Base-by-base conservation (phyloP, 2,113 vertebrate genomes). In the Gallinago media region DNA sequence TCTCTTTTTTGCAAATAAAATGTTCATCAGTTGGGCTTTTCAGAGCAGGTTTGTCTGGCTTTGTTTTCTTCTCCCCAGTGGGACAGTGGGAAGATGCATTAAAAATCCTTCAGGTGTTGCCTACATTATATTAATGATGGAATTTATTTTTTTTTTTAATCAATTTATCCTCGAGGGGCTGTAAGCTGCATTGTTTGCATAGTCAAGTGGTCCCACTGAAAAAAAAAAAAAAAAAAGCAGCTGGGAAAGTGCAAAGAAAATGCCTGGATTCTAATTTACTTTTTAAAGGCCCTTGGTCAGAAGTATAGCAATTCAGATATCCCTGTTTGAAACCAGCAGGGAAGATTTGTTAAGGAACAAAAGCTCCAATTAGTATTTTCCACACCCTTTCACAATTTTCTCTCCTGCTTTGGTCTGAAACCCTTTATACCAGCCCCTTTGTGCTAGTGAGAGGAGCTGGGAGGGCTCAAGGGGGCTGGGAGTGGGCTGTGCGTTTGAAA, bases 341-440 rank as follows among this genome's bases (percentile, higher is more conserved):
- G 93, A 96, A 97, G 97, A 97, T 97, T 98, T 98, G 97, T 98
- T 96, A 97, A 98, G 91, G 96, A 97, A 98, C 98, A 98, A 98
- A 98, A 96, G 97, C 96, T 82, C 98, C 98, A 98, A 98, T 98
- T 98, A 98, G 98, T 98, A 97, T 98, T 98, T 98, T 98, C 98
- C 98, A 98, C 98, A 97, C 98, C 97, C 98, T 98, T 98, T 98
- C 98, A 98, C 97, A 97, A 98, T 98, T 98, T 98, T 97, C 98
- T 94, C 97, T 89, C 86, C 94, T 72, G 97, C 97, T 96, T 98
- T 97, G 97, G 89, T 98, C 97, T 38, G 93, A 97, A 97, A 95
- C 95, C 95, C 95, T 98, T 98, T 96, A 97, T 96, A 76, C 95
- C 95, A 77, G 92, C 62, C 95, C 92, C 97, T 98, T 98, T 98